Percentiles rank a stretch among this genome's conserved stretches.
phyloP scores from a whole-genome alignment of 2,888 invertebrate genomes.

The Lepidocyrtoides sp. region DNA sequence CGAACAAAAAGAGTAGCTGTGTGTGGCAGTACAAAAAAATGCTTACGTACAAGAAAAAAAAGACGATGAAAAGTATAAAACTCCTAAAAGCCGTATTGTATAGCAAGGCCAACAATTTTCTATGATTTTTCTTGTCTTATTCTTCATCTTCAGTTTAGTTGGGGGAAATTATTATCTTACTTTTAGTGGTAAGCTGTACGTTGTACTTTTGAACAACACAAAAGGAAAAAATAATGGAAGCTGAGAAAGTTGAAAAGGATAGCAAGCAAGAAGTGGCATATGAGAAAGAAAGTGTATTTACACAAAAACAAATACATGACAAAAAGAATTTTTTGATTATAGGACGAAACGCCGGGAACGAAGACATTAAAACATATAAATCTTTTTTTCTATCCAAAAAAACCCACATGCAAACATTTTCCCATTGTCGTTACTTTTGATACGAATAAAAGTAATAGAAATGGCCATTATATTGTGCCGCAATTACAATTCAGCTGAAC shows the following conservation, averaged over 20 bases:
- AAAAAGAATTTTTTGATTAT: constrained; percentile 81
- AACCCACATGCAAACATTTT: no score
- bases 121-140: constrained; percentile 6
- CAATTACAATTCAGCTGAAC: no score
- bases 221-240: constrained; percentile 11
- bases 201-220: constrained; percentile 25
- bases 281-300: neutral
- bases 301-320: constrained; percentile 5
- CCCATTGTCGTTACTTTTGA: neutral
- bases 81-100: constrained; percentile 5
- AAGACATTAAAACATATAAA: constrained; percentile 80
- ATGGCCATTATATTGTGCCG: no score
- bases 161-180: constrained; percentile 52
- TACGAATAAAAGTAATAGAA: neutral
- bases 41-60: constrained; percentile 56
- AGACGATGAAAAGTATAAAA: neutral
- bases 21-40: constrained; percentile 7
- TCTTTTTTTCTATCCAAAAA: constrained; percentile 46
- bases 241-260: neutral
- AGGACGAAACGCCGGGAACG: constrained; percentile 56
- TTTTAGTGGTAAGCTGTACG: neutral
- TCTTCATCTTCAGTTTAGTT: constrained; percentile 11
- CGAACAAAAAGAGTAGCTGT: neutral
- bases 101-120: constrained; percentile 39
- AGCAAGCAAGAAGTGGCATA: neutral